Conservation (phyloP, 2,888 invertebrate genomes). For the Rhodophaea formosa region DNA sequence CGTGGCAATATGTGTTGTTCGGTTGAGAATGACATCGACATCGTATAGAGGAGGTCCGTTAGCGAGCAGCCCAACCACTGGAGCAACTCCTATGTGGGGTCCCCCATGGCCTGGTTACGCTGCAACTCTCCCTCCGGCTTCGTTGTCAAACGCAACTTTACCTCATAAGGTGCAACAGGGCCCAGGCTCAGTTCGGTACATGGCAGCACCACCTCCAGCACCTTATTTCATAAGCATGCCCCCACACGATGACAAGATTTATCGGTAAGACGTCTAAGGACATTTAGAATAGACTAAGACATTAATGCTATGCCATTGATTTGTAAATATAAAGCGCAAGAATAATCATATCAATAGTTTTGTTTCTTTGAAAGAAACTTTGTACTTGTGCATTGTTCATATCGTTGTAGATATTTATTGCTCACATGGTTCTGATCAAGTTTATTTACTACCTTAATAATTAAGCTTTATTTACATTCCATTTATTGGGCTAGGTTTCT, state of each 20-base stretch:
- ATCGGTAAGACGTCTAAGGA: conserved; percentile 69
- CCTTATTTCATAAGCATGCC: conserved; percentile 84
- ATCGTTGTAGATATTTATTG: conserved; percentile 55
- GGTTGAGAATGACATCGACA: conserved; percentile 85
- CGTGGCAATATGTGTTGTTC: conserved; percentile 93
- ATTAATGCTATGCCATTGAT: conserved; percentile 26
- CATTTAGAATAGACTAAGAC: conserved; percentile 22
- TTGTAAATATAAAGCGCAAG: conserved; percentile 48
- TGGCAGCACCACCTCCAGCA: conserved; percentile 83
- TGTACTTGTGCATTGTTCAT: conserved; percentile 36
- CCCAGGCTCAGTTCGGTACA: conserved; percentile 76
- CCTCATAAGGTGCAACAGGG: conserved; percentile 84
- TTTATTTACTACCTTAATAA: conserved; percentile 19
- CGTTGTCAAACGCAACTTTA: conserved; percentile 83
- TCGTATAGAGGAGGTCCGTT: conserved; percentile 86
- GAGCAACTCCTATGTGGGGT: conserved; percentile 82
- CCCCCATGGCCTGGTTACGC: conserved; percentile 80
- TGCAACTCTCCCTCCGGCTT: conserved; percentile 81
- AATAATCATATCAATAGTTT: conserved; percentile 37
- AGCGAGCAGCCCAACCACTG: conserved; percentile 82
- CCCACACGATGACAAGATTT: conserved; percentile 83
- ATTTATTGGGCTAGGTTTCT: conserved; percentile 41
- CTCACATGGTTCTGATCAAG: conserved; percentile 23
- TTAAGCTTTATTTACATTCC: conserved; percentile 18
- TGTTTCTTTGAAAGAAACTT: conserved; percentile 25